Evolutionary conservation across 1,140 invertebrate species (phyloP).

Genomic region (Sweltsa coloradensis): DNA sequence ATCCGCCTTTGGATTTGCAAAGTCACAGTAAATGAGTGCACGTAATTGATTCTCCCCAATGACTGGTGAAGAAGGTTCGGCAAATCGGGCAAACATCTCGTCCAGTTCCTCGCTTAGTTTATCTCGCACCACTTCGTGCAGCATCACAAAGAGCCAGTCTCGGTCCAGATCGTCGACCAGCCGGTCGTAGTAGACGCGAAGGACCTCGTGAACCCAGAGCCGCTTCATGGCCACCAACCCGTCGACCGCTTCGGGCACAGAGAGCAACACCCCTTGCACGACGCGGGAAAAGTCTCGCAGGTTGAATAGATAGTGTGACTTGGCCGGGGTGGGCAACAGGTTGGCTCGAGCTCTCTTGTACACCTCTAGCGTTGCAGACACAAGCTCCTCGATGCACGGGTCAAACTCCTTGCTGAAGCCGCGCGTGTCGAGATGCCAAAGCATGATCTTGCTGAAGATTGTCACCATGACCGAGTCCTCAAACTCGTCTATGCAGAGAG

Average conservation of each 20-base stretch:
- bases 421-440: conserved; percentile 89
- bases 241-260: conserved; percentile 83
- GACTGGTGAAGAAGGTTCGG: no score
- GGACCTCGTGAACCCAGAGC: conserved; percentile 84
- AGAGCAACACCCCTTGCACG: conserved; percentile 82
- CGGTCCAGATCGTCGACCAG: conserved; percentile 71
- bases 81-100: conserved; percentile 34
- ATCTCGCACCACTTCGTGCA: conserved; percentile 29
- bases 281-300: conserved; percentile 88
- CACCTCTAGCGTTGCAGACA: conserved; percentile 70
- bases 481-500: conserved; percentile 83
- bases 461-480: conserved; percentile 68
- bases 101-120: conserved; percentile 40
- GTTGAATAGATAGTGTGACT: conserved; percentile 93
- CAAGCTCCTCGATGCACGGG: conserved; percentile 80
- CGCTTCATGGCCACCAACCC: conserved; percentile 79
- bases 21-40: conserved; percentile 89
- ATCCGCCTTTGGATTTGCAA: conserved; percentile 86
- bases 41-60: conserved; percentile 70
- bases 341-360: conserved; percentile 74
- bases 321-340: conserved; percentile 78
- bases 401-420: conserved; percentile 94
- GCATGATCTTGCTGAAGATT: conserved; percentile 83
- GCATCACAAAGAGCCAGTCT: conserved; percentile 60
- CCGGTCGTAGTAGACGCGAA: conserved; percentile 89